Conservation (phyloP, 2,797 vertebrate genomes). For the Silurus aristotelis region DNA sequence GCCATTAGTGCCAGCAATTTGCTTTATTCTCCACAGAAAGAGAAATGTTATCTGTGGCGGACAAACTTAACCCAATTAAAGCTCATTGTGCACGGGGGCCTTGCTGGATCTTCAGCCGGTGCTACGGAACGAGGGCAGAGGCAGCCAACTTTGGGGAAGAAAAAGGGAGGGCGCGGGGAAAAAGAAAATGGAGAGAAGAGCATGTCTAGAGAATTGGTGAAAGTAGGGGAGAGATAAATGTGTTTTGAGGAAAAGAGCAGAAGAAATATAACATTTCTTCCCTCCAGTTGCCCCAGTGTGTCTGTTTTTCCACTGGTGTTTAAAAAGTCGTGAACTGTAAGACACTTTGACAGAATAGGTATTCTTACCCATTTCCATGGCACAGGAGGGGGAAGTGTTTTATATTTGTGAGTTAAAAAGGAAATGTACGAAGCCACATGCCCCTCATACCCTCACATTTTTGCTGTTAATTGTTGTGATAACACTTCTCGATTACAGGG, state of each 20-base stretch:
- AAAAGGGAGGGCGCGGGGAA: conserved; percentile 27
- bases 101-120: conserved; percentile 70
- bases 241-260: conserved; percentile 51
- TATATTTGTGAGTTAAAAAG: conserved; percentile 16
- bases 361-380: neutral
- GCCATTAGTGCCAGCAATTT: conserved; percentile 78
- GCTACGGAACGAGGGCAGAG: conserved; percentile 63
- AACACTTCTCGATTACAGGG: conserved; percentile 80
- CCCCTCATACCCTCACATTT: conserved; percentile 53
- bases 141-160: conserved; percentile 62
- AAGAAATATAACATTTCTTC: conserved; percentile 37
- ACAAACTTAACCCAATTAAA: conserved; percentile 88
- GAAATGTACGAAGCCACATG: conserved; percentile 57
- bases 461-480: conserved; percentile 84
- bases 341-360: conserved; percentile 19
- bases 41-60: conserved; percentile 83
- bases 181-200: conserved; percentile 29
- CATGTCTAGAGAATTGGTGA: conserved; percentile 52
- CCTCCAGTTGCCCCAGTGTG: conserved; percentile 29
- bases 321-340: conserved; percentile 31
- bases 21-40: conserved; percentile 78
- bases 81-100: conserved; percentile 76
- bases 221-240: conserved; percentile 57
- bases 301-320: conserved; percentile 17
- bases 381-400: conserved; percentile 1